Evolutionary conservation across 2,113 vertebrate genomes (phyloP).

Genomic region (Telmatochromis sp.): DNA sequence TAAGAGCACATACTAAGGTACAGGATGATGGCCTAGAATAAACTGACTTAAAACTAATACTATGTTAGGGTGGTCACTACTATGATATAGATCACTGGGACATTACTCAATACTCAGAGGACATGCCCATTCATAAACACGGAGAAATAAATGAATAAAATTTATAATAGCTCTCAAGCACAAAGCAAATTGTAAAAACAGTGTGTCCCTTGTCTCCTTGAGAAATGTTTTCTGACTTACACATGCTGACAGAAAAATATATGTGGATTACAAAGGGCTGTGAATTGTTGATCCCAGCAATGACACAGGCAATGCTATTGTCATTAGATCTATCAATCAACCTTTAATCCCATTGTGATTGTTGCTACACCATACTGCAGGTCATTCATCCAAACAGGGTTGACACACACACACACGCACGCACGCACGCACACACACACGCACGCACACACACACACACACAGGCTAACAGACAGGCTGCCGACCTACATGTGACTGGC

Average conservation of each 20-base stretch:
- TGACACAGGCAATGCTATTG: conserved; percentile 24
- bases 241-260: background rate
- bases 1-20: background rate
- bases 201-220: background rate
- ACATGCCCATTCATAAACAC: background rate
- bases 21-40: background rate
- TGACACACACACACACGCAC: conserved; percentile 12
- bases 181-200: conserved; percentile 7
- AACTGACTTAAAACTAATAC: background rate
- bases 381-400: conserved; percentile 40
- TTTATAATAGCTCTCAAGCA: background rate
- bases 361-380: conserved; percentile 15
- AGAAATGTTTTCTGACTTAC: background rate
- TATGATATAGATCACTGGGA: background rate
- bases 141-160: background rate
- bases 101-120: background rate
- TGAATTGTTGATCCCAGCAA: conserved; percentile 17
- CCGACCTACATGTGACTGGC: conserved; percentile 72
- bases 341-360: conserved; percentile 18
- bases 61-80: background rate
- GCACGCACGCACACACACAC: background rate
- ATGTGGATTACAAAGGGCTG: background rate
- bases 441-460: conserved; percentile 3
- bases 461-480: conserved; percentile 32
- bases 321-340: conserved; percentile 31